Evolutionary conservation across 2,797 vertebrate species (phyloP).

Genomic region (Neopelma chrysocephalum): DNA sequence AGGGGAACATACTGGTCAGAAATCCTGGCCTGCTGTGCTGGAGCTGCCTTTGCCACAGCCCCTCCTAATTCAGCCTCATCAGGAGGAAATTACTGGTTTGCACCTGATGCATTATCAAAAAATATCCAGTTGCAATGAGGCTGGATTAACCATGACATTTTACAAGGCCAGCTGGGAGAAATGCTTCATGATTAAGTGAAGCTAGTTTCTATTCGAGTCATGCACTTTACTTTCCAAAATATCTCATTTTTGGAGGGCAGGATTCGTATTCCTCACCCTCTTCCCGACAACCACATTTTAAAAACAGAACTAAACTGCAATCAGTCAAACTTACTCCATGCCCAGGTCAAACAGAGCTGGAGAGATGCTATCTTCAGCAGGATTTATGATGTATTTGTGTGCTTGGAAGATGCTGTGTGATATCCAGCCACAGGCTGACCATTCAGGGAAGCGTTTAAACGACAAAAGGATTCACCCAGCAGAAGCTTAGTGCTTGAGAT

Average conservation of each 20-base stretch:
- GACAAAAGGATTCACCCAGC: neutral
- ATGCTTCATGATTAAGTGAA: conserved; percentile 9
- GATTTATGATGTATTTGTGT: neutral
- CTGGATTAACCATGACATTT: conserved; percentile 42
- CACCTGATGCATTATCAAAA: conserved; percentile 37
- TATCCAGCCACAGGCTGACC: neutral
- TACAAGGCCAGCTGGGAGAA: conserved; percentile 30
- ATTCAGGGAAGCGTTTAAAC: rapidly evolving
- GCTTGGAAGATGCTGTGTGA: neutral
- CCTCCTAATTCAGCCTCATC: neutral
- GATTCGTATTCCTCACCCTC: neutral
- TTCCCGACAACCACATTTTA: neutral
- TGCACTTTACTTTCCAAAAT: neutral
- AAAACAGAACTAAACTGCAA: neutral
- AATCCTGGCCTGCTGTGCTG: neutral
- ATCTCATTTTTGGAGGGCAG: neutral
- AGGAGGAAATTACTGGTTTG: conserved; percentile 31
- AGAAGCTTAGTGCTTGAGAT: neutral
- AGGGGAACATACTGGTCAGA: neutral
- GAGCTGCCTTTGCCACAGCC: neutral
- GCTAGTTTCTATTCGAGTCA: neutral
- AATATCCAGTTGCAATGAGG: neutral
- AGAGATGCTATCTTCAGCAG: neutral
- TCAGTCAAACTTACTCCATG: neutral
- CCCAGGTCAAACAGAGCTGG: neutral